Conservation (phyloP, 2,797 vertebrate species). For the Spinus pinus region DNA sequence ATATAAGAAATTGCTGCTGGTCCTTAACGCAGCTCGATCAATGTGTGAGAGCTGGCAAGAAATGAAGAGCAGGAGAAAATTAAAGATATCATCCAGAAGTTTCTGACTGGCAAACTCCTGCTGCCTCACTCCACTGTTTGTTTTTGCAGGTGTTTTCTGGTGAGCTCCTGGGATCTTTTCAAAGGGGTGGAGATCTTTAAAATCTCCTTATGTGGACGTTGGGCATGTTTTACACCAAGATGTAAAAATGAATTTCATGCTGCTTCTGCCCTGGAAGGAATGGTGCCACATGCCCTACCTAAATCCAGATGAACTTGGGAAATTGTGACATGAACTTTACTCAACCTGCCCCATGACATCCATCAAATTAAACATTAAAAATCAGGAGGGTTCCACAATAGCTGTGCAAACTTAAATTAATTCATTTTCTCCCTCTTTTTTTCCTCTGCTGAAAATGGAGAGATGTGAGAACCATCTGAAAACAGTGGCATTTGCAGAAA, state of each 20-base stretch:
- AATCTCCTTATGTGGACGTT: neutral
- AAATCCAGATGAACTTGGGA: conserved; percentile 3
- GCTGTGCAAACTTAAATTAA: neutral
- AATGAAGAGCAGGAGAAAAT: neutral
- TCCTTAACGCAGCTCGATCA: neutral
- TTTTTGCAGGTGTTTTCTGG: neutral
- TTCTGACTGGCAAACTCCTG: neutral
- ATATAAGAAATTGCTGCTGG: conserved; percentile 21
- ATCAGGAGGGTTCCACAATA: neutral
- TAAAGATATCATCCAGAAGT: neutral
- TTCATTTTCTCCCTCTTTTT: neutral
- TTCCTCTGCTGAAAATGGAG: neutral
- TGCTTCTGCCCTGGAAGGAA: neutral
- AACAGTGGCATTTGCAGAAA: neutral
- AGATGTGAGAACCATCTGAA: neutral
- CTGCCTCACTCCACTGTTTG: neutral
- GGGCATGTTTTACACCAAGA: neutral
- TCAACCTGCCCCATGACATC: neutral
- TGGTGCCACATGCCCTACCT: neutral
- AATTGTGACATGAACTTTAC: neutral
- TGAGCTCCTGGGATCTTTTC: neutral
- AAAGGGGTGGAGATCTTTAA: neutral
- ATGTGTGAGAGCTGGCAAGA: neutral
- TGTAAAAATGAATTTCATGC: neutral
- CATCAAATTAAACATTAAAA: neutral